phyloP scores from a whole-genome alignment of 2,888 invertebrate genomes.

The Pristionchus japonicus region DNA sequence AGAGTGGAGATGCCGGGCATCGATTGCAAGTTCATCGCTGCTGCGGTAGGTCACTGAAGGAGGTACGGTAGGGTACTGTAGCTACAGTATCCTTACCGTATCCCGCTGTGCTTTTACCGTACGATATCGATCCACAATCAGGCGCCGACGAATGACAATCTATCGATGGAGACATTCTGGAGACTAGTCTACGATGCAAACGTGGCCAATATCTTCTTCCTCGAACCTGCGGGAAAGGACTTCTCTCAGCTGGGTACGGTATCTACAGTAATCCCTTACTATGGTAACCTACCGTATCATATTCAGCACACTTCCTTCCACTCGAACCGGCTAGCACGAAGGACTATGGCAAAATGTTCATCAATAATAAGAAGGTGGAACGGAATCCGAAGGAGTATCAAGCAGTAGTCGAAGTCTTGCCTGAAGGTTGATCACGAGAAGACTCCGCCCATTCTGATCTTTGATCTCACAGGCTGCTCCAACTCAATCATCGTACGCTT shows the following conservation, averaged over 20 bases:
- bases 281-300: not conserved
- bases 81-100: not conserved
- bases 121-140: not conserved
- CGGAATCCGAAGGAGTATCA: constrained; percentile 31
- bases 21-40: constrained; percentile 41
- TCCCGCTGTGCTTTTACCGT: not conserved
- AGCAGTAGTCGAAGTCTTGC: constrained; percentile 26
- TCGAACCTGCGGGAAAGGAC: constrained; percentile 28
- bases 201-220: constrained; percentile 37
- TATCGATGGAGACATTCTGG: constrained; percentile 40
- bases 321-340: not conserved
- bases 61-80: not conserved
- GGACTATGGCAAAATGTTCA: constrained; percentile 39
- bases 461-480: constrained; percentile 38
- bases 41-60: not conserved
- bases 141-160: not conserved
- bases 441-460: not conserved
- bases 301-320: constrained; percentile 40
- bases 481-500: constrained; percentile 39
- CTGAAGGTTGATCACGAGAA: constrained; percentile 19
- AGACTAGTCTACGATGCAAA: constrained; percentile 39
- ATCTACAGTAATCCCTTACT: not conserved
- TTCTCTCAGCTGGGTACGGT: not conserved
- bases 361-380: constrained; percentile 36
- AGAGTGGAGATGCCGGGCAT: constrained; percentile 33